Evolutionary conservation across 2,888 invertebrate genomes (phyloP), one percentile per base, ranked within the genome.

Genomic region (Ophioninae sp.): DNA sequence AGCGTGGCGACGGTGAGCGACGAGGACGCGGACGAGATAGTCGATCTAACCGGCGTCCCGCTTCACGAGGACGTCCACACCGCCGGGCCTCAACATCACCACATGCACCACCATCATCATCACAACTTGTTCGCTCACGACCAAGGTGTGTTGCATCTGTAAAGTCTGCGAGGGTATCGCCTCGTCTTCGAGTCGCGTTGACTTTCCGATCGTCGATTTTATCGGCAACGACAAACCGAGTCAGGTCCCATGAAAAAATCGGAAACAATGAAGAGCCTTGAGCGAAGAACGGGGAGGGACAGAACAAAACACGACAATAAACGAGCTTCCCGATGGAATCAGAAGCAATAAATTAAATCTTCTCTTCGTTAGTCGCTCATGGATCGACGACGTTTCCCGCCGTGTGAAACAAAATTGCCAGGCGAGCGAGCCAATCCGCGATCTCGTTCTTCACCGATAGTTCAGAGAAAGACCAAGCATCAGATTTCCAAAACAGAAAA

Each of bases 21-120:
- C 0, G 95, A 95, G 90, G 98, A 98, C 90, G 96, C 97, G 89
- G 98, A 98, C 91, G 98, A 98, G 93, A 97, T 98, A 78, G 96
- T 98, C 39, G 98, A 98, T 93, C 94, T 98, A 74, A 98, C 97
- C 6, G 96, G 96, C 0, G 95, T 95, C 2, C 95, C 95, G 0
- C 91, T 95, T 10, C 94, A 95, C 65, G 95, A 95, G 21, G 92
- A 92, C 73, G 91, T 90, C 8, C 87, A 91, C 44, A 88, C 90
- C 7, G 89, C 90, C 30, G 87, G 89, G 68, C 86, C 89, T 3
- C 89, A 89, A 57, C 91, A 91, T 81, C 91, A 91, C 44, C 89
- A 89, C 50, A 87, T 89, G 73, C 90, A 91, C 68, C 89, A 90
- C 65, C 89, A 90, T 77, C 89, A 91, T 84, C 87, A 89, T 86